Evolutionary conservation across 2,797 vertebrate species (phyloP), one percentile per base, ranked within the genome.

Genomic region (Lates japonicus): DNA sequence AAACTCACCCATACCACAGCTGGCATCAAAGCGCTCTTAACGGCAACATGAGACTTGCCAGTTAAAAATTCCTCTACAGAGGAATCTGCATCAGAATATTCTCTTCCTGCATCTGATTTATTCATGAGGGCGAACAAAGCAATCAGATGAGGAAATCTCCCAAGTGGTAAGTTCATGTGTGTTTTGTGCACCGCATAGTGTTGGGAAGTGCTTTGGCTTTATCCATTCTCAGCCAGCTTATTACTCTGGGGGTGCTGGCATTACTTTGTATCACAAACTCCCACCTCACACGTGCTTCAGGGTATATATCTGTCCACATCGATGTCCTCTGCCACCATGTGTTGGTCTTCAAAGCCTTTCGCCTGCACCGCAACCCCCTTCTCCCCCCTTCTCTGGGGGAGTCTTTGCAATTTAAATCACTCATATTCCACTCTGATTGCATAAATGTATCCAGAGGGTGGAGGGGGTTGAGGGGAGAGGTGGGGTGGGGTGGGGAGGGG

Each of bases 121-220:
- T 93, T 94, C 90, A 93, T 92, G 87, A 92, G 81, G 33, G 80
- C 41, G 82, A 87, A 93, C 88, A 92, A 93, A 93, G 88, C 84
- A 89, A 90, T 91, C 90, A 89, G 87, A 91, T 75, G 84, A 87
- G 86, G 76, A 91, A 92, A 90, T 92, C 88, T 91, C 89, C 78
- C 82, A 74, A 87, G 86, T 80, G 88, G 78, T 70, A 14, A 77
- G 75, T 89, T 85, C 78, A 84, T 92, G 86, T 92, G 88, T 90
- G 74, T 91, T 90, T 83, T 89, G 81, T 70, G 83, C 80, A 70
- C 77, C 52, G 17, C 70, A 64, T 80, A 83, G 67, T 85, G 82
- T 87, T 55, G 75, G 79, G 76, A 82, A 88, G 80, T 84, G 83
- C 84, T 87, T 52, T 65, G 76, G 85, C 76, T 82, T 71, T 35